Conservation (phyloP, 2,113 vertebrate species). For the Butorides virescens region DNA sequence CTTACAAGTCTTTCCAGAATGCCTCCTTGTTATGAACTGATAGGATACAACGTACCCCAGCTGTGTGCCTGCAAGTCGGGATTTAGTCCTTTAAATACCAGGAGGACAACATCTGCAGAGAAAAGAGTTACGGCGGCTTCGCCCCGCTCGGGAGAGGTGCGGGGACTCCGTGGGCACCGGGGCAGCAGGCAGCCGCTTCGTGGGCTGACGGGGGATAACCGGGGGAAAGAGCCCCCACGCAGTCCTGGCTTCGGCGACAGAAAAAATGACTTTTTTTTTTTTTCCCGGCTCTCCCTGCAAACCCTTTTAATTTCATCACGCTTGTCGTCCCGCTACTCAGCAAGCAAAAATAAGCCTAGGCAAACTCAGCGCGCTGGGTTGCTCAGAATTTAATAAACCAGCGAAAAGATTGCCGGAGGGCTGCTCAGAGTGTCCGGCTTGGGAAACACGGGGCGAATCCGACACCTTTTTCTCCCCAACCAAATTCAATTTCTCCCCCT, state of each 20-base stretch:
- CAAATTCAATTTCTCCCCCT: background rate
- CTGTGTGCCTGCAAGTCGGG: background rate
- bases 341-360: background rate
- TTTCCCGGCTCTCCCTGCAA: background rate
- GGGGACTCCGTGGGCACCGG: background rate
- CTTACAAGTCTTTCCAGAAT: conserved; percentile 23
- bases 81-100: conserved; percentile 9
- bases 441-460: background rate
- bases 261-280: background rate
- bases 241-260: too few species aligned
- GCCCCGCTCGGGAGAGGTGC: background rate
- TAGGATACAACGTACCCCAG: background rate
- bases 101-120: background rate
- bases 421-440: background rate
- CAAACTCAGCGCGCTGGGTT: background rate
- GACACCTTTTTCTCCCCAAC: accelerated
- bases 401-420: accelerated
- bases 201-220: background rate
- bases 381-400: background rate
- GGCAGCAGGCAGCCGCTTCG: background rate
- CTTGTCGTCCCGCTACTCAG: background rate
- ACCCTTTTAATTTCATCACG: background rate
- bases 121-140: background rate
- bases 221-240: accelerated
- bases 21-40: conserved; percentile 5